Evolutionary conservation across 2,888 invertebrate species (phyloP).

Genomic region (Caenorhabditis sp.): DNA sequence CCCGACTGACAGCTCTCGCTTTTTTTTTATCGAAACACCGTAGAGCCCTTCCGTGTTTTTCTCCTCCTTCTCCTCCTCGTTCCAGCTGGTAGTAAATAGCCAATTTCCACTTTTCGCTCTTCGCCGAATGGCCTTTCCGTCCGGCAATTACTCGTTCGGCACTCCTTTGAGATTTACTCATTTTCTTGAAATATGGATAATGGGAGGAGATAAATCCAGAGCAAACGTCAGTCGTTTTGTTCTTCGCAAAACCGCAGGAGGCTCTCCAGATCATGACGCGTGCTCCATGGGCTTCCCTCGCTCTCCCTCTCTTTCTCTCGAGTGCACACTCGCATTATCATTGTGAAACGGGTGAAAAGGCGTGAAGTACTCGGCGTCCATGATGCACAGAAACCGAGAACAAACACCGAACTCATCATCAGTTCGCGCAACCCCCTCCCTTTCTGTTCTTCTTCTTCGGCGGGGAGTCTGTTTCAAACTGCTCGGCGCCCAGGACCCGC

Average conservation of each 20-base stretch:
- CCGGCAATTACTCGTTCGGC: slow-evolving; percentile 1
- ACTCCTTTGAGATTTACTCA: neutral
- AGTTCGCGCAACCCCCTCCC: neutral
- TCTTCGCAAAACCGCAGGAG: neutral
- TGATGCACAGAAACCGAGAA: slow-evolving; percentile 16
- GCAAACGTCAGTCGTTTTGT: neutral
- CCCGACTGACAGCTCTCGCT: neutral
- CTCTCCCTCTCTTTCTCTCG: slow-evolving; percentile 1
- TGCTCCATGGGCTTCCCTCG: neutral
- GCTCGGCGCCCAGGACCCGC: neutral
- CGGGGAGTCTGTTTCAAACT: slow-evolving; percentile 12
- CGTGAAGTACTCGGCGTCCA: slow-evolving; percentile 18
- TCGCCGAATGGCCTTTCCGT: too few species aligned
- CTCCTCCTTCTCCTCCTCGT: neutral
- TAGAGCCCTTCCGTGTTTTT: neutral
- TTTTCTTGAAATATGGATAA: too few species aligned
- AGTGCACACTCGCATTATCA: slow-evolving; percentile 11
- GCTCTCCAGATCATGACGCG: slow-evolving; percentile 9
- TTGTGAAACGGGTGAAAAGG: slow-evolving; percentile 7
- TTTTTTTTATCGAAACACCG: slow-evolving; percentile 10
- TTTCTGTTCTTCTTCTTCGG: slow-evolving; percentile 19
- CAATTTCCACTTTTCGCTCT: neutral
- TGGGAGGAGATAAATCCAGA: neutral
- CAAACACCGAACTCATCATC: slow-evolving; percentile 11
- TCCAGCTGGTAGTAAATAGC: slow-evolving; percentile 5